Conservation (phyloP, 2,113 vertebrate genomes). For the Pollachius pollachius region DNA sequence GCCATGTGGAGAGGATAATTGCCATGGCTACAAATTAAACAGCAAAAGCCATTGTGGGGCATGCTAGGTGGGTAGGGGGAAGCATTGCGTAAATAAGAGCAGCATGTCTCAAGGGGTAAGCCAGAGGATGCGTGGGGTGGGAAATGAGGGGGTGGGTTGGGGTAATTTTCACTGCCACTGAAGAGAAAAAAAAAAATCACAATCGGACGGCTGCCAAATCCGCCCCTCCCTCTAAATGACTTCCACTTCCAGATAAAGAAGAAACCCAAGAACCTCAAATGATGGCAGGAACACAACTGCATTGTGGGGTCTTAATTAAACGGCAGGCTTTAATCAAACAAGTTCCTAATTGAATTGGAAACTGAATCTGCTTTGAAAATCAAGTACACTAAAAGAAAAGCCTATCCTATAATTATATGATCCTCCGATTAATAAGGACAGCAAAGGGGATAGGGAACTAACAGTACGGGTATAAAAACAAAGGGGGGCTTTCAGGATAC, state of each 20-base stretch:
- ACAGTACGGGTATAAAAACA: no score
- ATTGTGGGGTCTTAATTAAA: conserved; percentile 22
- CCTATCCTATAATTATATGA: no score
- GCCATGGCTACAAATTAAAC: conserved; percentile 61
- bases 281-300: conserved; percentile 24
- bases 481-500: no score
- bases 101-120: conserved; percentile 41
- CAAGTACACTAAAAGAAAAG: not conserved
- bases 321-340: not conserved
- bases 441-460: no score
- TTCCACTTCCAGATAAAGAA: conserved; percentile 63
- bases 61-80: conserved; percentile 42
- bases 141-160: conserved; percentile 39
- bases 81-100: conserved; percentile 41
- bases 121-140: conserved; percentile 37
- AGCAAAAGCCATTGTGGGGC: conserved; percentile 50
- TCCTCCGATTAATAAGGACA: no score
- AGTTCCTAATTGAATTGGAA: no score
- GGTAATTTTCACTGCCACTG: conserved; percentile 66
- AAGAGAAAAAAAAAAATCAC: conserved; percentile 68
- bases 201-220: conserved; percentile 62
- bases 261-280: conserved; percentile 42
- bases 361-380: no score
- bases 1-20: conserved; percentile 54
- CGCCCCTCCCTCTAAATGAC: conserved; percentile 69